Conservation (phyloP, 2,113 vertebrate genomes). For the Eulemur macaco region DNA sequence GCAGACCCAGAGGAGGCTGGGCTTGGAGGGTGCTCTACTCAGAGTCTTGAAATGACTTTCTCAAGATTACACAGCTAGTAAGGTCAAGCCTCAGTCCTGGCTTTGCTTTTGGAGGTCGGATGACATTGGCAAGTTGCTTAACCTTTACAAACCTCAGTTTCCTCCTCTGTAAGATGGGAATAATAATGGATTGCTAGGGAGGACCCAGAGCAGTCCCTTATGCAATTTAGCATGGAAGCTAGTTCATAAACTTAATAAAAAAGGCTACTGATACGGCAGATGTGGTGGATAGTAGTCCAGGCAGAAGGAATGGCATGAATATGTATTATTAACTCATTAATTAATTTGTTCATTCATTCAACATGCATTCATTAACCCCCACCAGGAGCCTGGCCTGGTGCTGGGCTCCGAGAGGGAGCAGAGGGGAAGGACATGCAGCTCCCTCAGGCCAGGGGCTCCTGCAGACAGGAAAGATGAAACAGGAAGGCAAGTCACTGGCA, state of each 20-base stretch:
- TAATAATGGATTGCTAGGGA: neutral
- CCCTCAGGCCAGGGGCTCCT: neutral
- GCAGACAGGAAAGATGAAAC: neutral
- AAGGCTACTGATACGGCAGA: neutral
- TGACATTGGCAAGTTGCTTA: neutral
- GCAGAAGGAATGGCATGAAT: neutral
- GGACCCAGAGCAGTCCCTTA: neutral
- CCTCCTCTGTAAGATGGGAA: neutral
- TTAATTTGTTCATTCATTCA: neutral
- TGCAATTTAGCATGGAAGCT: neutral
- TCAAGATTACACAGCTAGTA: neutral
- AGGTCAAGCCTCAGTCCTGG: neutral
- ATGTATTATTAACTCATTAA: neutral
- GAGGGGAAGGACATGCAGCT: neutral
- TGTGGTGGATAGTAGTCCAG: neutral
- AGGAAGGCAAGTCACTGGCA: neutral
- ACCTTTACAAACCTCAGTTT: neutral
- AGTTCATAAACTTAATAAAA: neutral
- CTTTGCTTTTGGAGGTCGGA: neutral
- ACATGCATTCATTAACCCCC: neutral
- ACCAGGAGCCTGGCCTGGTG: neutral
- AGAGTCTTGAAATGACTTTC: neutral
- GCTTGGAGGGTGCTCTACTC: neutral
- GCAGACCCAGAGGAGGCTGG: neutral
- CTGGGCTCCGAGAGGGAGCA: neutral